These are phyloP conservation scores for Octodon degus DNA, from an alignment of 2,113 vertebrate genomes.

Conservation along the genomic window DNA sequence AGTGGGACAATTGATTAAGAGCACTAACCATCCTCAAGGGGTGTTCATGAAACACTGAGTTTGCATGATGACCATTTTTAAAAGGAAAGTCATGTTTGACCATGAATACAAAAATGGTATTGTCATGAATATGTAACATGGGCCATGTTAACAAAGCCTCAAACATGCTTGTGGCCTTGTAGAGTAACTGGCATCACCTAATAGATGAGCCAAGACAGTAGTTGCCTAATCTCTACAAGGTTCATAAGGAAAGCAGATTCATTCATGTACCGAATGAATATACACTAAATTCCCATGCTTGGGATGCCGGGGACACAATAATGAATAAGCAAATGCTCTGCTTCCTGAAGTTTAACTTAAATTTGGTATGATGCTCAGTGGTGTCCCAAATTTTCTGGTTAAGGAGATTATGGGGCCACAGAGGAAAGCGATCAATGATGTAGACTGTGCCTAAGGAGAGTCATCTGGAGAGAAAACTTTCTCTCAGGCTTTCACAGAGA, in stretches of 20 bases:
- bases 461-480: no score
- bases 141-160: background rate
- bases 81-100: background rate
- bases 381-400: no score
- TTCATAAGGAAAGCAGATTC: background rate
- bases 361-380: background rate
- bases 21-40: background rate
- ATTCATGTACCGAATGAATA: background rate
- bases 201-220: background rate
- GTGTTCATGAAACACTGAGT: background rate
- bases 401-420: no score
- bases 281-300: slow-evolving; percentile 1
- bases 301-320: background rate
- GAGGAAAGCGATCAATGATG: no score
- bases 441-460: no score
- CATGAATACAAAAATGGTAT: background rate
- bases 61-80: background rate
- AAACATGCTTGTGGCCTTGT: background rate
- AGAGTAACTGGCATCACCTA: background rate
- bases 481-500: no score
- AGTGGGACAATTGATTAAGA: background rate
- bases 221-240: background rate
- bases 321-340: slow-evolving; percentile 1
- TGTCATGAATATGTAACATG: background rate
- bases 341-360: slow-evolving; percentile 31